Evolutionary conservation across 2,113 vertebrate species (phyloP).

Genomic region (Malurus elegans): DNA sequence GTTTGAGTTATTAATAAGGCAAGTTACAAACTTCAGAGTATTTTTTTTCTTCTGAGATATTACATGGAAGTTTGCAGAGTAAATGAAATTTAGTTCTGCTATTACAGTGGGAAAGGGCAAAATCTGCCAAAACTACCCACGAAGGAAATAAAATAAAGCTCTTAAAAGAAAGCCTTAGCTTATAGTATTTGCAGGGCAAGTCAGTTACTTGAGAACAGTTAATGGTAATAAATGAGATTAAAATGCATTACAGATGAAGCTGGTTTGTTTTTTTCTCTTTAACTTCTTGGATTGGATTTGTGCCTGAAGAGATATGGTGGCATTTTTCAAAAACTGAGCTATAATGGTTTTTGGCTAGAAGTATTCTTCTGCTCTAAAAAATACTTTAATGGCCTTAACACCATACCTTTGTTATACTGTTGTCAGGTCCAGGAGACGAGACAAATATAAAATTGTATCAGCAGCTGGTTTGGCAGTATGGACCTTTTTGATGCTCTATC

Average conservation of each 20-base stretch:
- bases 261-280: not conserved
- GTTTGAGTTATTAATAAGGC: not conserved
- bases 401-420: not conserved
- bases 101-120: not conserved
- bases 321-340: not conserved
- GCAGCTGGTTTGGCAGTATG: not conserved
- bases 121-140: not conserved
- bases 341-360: not conserved
- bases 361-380: not conserved
- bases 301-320: not conserved
- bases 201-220: conserved; percentile 22
- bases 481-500: not conserved
- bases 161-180: not conserved
- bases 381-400: not conserved
- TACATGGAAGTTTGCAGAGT: not conserved
- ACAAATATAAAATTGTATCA: not conserved
- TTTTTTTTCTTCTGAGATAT: not conserved
- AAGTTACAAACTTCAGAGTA: not conserved
- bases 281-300: not conserved
- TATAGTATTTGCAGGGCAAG: not conserved
- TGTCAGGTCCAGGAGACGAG: not conserved
- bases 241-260: not conserved
- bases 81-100: not conserved
- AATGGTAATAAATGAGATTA: conserved; percentile 13
- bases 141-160: conserved; percentile 7